phyloP scores from a whole-genome alignment of 2,113 vertebrate genomes.

The Serranochromis macrocephalus region DNA sequence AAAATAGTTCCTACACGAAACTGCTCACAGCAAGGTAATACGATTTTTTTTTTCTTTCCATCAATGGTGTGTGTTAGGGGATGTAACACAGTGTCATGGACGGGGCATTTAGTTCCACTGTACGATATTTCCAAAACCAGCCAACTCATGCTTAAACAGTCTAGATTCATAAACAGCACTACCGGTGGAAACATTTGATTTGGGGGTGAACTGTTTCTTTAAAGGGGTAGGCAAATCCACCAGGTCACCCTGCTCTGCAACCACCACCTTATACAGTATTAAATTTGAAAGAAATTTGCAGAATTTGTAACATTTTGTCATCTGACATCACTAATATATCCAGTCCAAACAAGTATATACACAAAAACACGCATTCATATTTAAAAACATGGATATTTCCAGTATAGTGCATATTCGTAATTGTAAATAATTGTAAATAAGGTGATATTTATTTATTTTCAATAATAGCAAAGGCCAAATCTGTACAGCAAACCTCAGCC shows the following conservation, averaged over 20 bases:
- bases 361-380: background rate
- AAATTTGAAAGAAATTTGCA: background rate
- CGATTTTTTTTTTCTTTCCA: background rate
- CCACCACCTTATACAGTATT: background rate
- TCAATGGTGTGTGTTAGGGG: background rate
- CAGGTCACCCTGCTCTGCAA: background rate
- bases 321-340: background rate
- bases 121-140: background rate
- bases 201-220: background rate
- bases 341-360: background rate
- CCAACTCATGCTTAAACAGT: background rate
- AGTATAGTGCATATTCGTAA: background rate
- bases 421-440: background rate
- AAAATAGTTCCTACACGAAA: background rate
- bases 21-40: background rate
- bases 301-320: background rate
- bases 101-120: background rate
- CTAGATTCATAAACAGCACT: background rate
- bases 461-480: background rate
- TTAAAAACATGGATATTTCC: background rate
- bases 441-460: background rate
- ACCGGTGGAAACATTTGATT: background rate
- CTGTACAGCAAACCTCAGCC: background rate
- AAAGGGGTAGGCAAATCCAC: slow-evolving; percentile 26
- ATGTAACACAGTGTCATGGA: background rate